These are phyloP conservation scores for Hypolimnas misippus DNA, from an alignment of 2,888 invertebrate species.

Conservation along the genomic window DNA sequence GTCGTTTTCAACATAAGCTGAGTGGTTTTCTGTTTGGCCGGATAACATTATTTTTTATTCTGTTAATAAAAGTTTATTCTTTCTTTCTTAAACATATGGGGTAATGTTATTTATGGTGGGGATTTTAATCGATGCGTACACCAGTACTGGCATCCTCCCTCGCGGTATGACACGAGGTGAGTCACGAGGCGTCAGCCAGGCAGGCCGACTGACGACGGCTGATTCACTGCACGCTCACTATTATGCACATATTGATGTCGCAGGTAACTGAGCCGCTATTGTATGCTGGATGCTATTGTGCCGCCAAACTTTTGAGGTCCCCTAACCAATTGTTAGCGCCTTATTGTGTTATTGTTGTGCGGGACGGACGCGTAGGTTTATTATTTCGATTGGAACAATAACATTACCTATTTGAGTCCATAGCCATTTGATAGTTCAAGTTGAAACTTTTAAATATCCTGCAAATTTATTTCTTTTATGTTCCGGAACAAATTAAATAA, in stretches of 20 bases:
- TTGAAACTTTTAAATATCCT: slow-evolving; percentile 11
- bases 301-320: slow-evolving; percentile 74
- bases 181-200: slow-evolving; percentile 54
- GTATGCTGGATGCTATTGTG: slow-evolving; percentile 79
- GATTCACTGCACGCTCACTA: slow-evolving; percentile 67
- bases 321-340: slow-evolving; percentile 75
- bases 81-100: too few relatives aligned
- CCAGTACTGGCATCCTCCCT: slow-evolving; percentile 54
- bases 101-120: too few relatives aligned
- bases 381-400: slow-evolving; percentile 70
- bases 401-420: slow-evolving; percentile 57
- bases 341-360: slow-evolving; percentile 71
- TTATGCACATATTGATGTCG: slow-evolving; percentile 79
- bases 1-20: too few relatives aligned
- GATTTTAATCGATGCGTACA: not conserved
- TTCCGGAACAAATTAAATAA: slow-evolving; percentile 12
- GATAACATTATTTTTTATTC: too few relatives aligned
- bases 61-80: too few relatives aligned
- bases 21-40: too few relatives aligned
- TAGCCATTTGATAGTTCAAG: slow-evolving; percentile 37
- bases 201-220: slow-evolving; percentile 53
- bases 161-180: slow-evolving; percentile 46
- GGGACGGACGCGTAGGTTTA: slow-evolving; percentile 57
- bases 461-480: slow-evolving; percentile 10
- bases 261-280: slow-evolving; percentile 80